Conservation (phyloP, 2,113 vertebrate genomes). For the Deroptyus accipitrinus region DNA sequence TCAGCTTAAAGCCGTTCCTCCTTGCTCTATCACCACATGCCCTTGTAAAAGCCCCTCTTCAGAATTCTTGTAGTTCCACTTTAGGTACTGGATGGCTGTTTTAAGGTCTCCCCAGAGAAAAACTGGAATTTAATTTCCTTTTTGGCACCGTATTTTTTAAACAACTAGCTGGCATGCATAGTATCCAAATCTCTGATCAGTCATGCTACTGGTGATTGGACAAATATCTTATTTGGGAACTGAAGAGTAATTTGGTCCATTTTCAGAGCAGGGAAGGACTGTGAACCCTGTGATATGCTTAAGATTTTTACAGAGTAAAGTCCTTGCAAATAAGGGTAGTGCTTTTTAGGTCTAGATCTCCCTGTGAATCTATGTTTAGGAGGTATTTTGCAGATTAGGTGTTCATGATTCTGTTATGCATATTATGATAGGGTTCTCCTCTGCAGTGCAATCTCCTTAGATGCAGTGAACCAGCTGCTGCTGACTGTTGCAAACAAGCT, state of each 20-base stretch:
- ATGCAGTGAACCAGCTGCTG: not conserved
- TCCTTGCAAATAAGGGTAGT: not conserved
- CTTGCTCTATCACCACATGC: not conserved
- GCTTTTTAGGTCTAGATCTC: not conserved
- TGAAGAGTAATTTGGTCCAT: not conserved
- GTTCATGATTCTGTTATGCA: not conserved
- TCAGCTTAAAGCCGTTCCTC: not conserved
- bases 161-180: not conserved
- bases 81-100: not conserved
- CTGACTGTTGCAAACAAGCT: not conserved
- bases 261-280: not conserved
- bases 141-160: not conserved
- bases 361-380: not conserved
- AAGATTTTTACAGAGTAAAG: not conserved
- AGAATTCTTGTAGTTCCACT: not conserved
- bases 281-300: not conserved
- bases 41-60: not conserved
- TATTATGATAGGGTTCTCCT: not conserved
- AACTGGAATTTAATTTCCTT: not conserved
- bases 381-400: conserved; percentile 2
- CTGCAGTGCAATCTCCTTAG: not conserved
- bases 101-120: not conserved
- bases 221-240: not conserved
- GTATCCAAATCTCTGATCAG: not conserved
- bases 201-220: not conserved